A percentile compares a stretch with the other conserved stretches of the same genome.
These are phyloP conservation scores for Siphamia tubifer DNA, from an alignment of 2,113 vertebrate genomes.

Conservation along the genomic window DNA sequence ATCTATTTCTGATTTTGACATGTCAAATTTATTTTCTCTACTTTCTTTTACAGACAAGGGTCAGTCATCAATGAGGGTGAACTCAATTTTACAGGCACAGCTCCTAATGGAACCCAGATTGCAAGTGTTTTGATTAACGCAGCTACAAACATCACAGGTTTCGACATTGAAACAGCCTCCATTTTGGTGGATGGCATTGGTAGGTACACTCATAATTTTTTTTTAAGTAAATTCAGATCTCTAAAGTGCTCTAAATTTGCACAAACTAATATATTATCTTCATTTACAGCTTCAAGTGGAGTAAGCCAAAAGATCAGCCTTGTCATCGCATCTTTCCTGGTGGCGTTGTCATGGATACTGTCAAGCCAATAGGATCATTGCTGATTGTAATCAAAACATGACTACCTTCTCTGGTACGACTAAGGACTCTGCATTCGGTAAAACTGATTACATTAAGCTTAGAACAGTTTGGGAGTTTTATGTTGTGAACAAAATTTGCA, in stretches of 20 bases:
- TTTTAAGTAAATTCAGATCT: too few species aligned
- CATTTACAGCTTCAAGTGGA: conserved; percentile 20
- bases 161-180: conserved; percentile 33
- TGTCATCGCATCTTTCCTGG: conserved; percentile 26
- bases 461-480: neutral
- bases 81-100: neutral
- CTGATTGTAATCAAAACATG: neutral
- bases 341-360: conserved; percentile 32
- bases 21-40: neutral
- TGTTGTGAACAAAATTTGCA: too few species aligned
- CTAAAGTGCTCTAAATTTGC: too few species aligned
- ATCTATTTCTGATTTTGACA: neutral
- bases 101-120: conserved; percentile 11
- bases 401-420: neutral
- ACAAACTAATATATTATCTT: too few species aligned
- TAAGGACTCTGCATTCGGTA: neutral
- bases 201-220: too few species aligned
- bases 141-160: conserved; percentile 4
- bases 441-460: neutral
- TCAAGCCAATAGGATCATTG: neutral
- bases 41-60: conserved; percentile 28
- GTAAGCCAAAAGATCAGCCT: conserved; percentile 28
- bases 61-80: conserved; percentile 12
- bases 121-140: conserved; percentile 11
- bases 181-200: conserved; percentile 27